These are phyloP conservation scores for Actinostola sp. DNA, from an alignment of 92 coral and sea anemone genomes.

Conservation along the genomic window DNA sequence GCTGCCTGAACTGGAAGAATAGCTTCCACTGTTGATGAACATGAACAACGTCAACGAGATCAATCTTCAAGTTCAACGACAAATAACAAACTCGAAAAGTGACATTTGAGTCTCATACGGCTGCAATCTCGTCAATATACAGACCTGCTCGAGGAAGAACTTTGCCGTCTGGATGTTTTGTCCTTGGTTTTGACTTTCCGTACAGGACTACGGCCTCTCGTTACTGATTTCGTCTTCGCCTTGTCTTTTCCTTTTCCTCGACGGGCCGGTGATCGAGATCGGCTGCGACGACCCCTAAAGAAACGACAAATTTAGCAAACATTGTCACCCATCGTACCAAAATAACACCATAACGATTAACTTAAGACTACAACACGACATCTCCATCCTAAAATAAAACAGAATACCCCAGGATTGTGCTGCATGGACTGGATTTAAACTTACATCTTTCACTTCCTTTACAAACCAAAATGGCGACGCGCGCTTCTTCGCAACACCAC, in stretches of 20 bases:
- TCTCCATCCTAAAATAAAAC: neutral
- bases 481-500: too few species aligned
- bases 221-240: conserved; percentile 61
- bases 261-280: conserved; percentile 84
- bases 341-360: neutral
- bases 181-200: conserved; percentile 69
- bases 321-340: too few species aligned
- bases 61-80: too few species aligned
- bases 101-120: too few species aligned
- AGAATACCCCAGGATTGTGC: conserved; percentile 11
- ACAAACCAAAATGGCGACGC: conserved; percentile 50
- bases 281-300: conserved; percentile 85
- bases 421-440: conserved; percentile 48
- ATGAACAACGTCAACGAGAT: neutral
- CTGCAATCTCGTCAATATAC: conserved; percentile 1
- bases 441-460: conserved; percentile 34
- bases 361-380: neutral
- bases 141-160: conserved; percentile 89
- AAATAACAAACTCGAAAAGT: too few species aligned
- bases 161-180: conserved; percentile 43
- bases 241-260: conserved; percentile 78
- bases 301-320: conserved; percentile 19
- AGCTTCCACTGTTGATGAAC: conserved; percentile 36
- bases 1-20: conserved; percentile 88
- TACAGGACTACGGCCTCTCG: conserved; percentile 94